These are phyloP conservation scores for Syrrhaptes paradoxus DNA, from an alignment of 2,113 vertebrate species.

Conservation along the genomic window DNA sequence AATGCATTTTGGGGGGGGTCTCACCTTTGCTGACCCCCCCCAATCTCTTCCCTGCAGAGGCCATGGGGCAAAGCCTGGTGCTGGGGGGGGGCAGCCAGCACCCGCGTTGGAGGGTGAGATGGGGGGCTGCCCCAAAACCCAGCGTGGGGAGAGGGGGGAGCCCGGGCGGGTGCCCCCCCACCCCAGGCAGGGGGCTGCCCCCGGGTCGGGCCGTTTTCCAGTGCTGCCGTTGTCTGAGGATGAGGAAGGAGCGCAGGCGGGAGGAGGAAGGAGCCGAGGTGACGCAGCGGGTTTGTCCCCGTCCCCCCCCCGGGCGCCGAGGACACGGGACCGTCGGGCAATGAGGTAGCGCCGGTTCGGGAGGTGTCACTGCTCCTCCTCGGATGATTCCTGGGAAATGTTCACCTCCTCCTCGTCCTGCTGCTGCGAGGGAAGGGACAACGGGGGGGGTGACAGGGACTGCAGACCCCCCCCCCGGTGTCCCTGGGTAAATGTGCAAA, in stretches of 20 bases:
- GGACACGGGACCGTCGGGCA: conserved; percentile 77
- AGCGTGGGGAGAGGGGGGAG: not conserved
- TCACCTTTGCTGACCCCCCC: not conserved
- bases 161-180: not conserved
- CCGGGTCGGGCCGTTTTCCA: conserved; percentile 37
- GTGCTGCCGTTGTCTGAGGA: conserved; percentile 48
- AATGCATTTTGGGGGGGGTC: not conserved
- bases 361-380: conserved; percentile 90
- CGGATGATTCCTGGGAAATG: conserved; percentile 92
- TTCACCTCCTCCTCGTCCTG: conserved; percentile 88
- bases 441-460: not conserved
- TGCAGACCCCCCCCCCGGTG: too few relatives aligned
- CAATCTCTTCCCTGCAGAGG: not conserved
- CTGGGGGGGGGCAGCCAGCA: not conserved
- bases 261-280: conserved; percentile 13
- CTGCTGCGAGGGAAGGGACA: conserved; percentile 72
- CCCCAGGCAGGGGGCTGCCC: not conserved
- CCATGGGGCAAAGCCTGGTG: not conserved
- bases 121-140: not conserved
- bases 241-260: conserved; percentile 25
- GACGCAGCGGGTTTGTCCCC: not conserved
- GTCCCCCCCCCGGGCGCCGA: conserved; percentile 58
- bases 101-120: too few relatives aligned
- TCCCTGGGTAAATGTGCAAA: not conserved
- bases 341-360: conserved; percentile 82